These are phyloP conservation scores for Limnothrissa miodon DNA, from an alignment of 2,113 vertebrate genomes.

Conservation along the genomic window DNA sequence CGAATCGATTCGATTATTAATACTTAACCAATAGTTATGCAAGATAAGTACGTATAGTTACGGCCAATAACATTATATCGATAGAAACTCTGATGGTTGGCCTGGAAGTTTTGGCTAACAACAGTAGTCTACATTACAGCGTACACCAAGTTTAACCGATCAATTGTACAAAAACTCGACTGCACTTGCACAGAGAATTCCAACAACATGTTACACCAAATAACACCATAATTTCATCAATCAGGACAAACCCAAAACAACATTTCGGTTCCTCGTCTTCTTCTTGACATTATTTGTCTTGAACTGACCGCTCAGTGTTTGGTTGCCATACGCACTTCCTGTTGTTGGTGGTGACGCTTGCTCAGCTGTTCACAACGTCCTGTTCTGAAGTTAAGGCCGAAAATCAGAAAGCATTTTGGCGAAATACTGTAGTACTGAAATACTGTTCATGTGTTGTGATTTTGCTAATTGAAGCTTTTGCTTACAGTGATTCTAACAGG, in stretches of 20 bases:
- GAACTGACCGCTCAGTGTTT: conserved; percentile 55
- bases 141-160: too few species aligned
- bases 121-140: too few species aligned
- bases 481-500: too few species aligned
- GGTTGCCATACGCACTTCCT: conserved; percentile 48
- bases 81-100: too few species aligned
- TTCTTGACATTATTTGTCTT: conserved; percentile 34
- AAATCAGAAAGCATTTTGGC: too few species aligned
- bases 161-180: not conserved
- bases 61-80: too few species aligned
- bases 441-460: too few species aligned
- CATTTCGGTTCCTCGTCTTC: not conserved
- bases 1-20: not conserved
- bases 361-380: not conserved
- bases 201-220: not conserved
- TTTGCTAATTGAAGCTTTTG: too few species aligned
- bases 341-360: conserved; percentile 33
- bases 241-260: not conserved
- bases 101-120: too few species aligned
- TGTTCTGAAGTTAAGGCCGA: not conserved
- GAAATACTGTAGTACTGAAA: too few species aligned
- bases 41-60: not conserved
- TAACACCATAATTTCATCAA: not conserved
- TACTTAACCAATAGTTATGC: not conserved
- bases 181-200: not conserved